phyloP scores from a whole-genome alignment of 2,113 vertebrate species.

The Ciconia stormi region DNA sequence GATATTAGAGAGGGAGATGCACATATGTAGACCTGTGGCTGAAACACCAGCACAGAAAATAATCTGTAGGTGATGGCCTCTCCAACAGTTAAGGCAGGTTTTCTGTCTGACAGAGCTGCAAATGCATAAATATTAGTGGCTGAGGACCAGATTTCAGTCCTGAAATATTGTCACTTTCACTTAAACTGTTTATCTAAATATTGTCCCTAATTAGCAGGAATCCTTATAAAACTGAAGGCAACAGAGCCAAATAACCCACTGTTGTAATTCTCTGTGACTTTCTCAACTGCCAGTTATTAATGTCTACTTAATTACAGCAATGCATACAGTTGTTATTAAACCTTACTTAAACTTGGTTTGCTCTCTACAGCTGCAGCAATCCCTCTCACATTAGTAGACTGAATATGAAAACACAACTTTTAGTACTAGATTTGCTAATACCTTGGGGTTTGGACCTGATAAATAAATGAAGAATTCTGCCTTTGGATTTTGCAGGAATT shows the following conservation, averaged over 20 bases:
- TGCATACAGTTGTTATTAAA: not conserved
- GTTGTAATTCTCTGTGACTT: not conserved
- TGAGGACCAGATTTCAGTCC: not conserved
- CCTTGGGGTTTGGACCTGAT: not conserved
- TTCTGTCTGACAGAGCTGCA: not conserved
- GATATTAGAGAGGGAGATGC: not conserved
- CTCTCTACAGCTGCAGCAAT: not conserved
- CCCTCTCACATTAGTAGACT: not conserved
- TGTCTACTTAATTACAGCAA: not conserved
- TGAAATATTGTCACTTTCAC: not conserved
- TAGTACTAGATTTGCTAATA: not conserved
- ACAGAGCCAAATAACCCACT: not conserved
- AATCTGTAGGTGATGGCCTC: accelerated
- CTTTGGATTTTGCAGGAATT: not conserved
- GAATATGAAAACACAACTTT: not conserved
- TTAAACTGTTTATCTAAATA: not conserved
- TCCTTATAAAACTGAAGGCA: not conserved
- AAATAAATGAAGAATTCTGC: not conserved
- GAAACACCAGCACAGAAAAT: not conserved
- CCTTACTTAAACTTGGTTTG: not conserved
- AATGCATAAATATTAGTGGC: not conserved
- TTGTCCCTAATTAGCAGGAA: not conserved
- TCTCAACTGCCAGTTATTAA: not conserved
- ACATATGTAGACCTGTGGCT: not conserved
- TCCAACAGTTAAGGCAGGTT: not conserved